Percentiles rank a stretch among this genome's conserved stretches.
phyloP scores from a whole-genome alignment of 2,888 invertebrate species.

The Anodontia alba region DNA sequence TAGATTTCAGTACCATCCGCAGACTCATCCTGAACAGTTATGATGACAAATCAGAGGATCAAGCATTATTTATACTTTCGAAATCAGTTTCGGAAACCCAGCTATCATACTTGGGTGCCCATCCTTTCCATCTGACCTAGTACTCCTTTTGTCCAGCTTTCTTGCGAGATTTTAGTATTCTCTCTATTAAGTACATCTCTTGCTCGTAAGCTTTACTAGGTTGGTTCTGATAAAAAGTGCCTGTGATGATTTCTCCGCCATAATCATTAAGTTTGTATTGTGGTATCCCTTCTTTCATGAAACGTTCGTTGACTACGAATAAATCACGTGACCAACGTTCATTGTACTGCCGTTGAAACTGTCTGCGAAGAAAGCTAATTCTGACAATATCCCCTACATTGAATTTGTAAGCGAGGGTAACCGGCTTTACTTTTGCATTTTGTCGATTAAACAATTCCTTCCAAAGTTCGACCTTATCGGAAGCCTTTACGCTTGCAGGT shows the following conservation, averaged over 20 bases:
- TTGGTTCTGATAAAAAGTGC: conserved; percentile 49
- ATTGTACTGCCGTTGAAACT: background rate
- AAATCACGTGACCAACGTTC: background rate
- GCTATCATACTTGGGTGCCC: conserved; percentile 37
- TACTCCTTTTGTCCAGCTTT: conserved; percentile 12
- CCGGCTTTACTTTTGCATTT: background rate
- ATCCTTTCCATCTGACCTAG: conserved; percentile 38
- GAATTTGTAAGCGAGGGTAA: background rate
- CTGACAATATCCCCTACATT: background rate
- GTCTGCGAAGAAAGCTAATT: background rate
- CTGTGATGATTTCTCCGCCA: conserved; percentile 25
- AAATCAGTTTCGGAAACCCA: too few species aligned
- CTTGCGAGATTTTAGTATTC: conserved; percentile 13
- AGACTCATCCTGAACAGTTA: background rate
- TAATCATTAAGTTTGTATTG: too few species aligned
- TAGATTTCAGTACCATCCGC: background rate
- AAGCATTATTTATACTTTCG: too few species aligned
- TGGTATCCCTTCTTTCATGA: too few species aligned
- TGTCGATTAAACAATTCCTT: background rate
- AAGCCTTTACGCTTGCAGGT: background rate
- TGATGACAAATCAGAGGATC: too few species aligned
- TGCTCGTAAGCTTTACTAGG: conserved; percentile 34
- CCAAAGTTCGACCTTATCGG: background rate
- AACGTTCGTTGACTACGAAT: conserved; percentile 4
- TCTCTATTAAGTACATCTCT: conserved; percentile 34